These are phyloP conservation scores for Drosophila navojoa DNA, from an alignment of 1,140 invertebrate species.

Conservation along the genomic window DNA sequence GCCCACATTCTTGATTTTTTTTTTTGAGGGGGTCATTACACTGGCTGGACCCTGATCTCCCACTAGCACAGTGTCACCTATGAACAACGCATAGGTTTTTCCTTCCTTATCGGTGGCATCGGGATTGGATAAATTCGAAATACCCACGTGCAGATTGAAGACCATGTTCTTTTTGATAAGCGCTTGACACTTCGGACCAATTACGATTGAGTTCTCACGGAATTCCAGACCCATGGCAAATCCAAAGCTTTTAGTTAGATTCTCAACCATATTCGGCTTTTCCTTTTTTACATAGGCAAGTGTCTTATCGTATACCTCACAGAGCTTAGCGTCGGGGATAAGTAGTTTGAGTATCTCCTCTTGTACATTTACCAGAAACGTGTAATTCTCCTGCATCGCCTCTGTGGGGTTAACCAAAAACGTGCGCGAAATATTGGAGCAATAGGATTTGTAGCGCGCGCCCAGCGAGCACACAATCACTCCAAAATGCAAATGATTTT, in stretches of 20 bases:
- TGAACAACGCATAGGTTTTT: constrained; percentile 96
- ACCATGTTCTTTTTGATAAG: constrained; percentile 97
- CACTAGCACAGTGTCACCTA: constrained; percentile 98
- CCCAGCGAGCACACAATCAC: constrained; percentile 98
- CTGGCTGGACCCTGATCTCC: constrained; percentile 93
- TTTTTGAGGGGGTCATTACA: constrained; percentile 95
- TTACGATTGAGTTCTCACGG: constrained; percentile 95
- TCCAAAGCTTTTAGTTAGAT: constrained; percentile 97
- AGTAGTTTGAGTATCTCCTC: constrained; percentile 95
- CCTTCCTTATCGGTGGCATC: constrained; percentile 93
- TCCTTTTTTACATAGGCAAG: constrained; percentile 94
- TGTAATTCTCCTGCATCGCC: constrained; percentile 93
- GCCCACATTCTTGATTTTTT: constrained; percentile 97
- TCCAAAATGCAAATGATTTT: constrained; percentile 97
- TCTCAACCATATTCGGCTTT: constrained; percentile 93
- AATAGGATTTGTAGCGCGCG: constrained; percentile 98
- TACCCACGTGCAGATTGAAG: constrained; percentile 97
- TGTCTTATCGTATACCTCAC: constrained; percentile 94
- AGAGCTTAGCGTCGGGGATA: constrained; percentile 92
- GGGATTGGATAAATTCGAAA: constrained; percentile 94
- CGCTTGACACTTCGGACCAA: constrained; percentile 94
- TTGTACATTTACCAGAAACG: constrained; percentile 95
- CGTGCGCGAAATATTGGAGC: constrained; percentile 99
- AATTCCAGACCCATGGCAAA: constrained; percentile 99
- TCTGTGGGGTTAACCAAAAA: constrained; percentile 97